Conservation (phyloP, 2,888 invertebrate genomes). For the Epiperipatus broadwayi region DNA sequence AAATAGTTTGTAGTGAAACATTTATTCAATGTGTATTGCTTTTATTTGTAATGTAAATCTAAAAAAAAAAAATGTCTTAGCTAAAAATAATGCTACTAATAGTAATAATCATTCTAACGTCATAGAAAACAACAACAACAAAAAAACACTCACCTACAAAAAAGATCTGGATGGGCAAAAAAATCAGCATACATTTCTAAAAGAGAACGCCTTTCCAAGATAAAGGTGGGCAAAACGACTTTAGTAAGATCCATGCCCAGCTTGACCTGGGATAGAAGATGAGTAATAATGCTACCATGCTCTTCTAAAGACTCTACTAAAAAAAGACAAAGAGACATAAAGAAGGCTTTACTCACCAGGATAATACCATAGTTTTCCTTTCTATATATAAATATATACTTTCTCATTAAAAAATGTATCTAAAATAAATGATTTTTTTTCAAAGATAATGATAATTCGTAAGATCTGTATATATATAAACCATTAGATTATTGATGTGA, state of each 20-base stretch:
- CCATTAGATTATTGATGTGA: too few relatives aligned
- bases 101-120: too few relatives aligned
- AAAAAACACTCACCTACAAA: constrained; percentile 61
- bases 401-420: constrained; percentile 1
- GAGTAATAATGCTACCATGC: constrained; percentile 90
- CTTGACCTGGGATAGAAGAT: constrained; percentile 88
- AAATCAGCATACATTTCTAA: constrained; percentile 99
- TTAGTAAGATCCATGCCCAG: constrained; percentile 99
- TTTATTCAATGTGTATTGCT: too few relatives aligned
- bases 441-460: too few relatives aligned
- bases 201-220: constrained; percentile 83
- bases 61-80: not conserved
- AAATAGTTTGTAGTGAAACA: too few relatives aligned
- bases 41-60: too few relatives aligned
- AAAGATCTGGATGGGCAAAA: constrained; percentile 95
- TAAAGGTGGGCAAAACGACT: constrained; percentile 94
- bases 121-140: too few relatives aligned
- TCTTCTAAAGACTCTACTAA: constrained; percentile 70
- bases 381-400: too few relatives aligned
- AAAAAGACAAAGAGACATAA: constrained; percentile 12
- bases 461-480: too few relatives aligned
- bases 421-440: too few relatives aligned
- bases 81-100: not conserved
- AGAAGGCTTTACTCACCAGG: too few relatives aligned
- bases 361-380: too few relatives aligned